Evolutionary conservation across 2,888 invertebrate species (phyloP), one percentile per base, ranked within the genome.

Genomic region (Perithous albicinctus): DNA sequence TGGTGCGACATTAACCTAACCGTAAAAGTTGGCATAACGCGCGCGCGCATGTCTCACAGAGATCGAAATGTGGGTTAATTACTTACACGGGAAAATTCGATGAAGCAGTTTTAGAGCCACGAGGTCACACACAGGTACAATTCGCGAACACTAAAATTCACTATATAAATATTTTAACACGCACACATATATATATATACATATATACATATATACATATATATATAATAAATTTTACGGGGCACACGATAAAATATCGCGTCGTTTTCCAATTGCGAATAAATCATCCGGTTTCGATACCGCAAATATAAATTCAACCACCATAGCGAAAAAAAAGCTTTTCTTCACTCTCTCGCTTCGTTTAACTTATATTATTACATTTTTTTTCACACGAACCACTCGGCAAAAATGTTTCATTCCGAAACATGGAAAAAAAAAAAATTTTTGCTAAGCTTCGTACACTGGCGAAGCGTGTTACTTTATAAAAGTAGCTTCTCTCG

Each of bases 41-140:
- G 72, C 56, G 41, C 72, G 72, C 72, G 59, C 72, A 75, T 75
- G 32, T 32, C 59, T n/a, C 20, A 48, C n/a, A n/a, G n/a, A n/a
- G n/a, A n/a, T 23, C 26, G 48, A 78, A 80, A 84, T 82, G 67
- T 84, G 72, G 82, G 82, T 84, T 84, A 82, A 84, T 84, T 80
- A 82, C 82, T 80, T 80, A 76, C 77, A 51, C n/a, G 66, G 63
- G n/a, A 66, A 84, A 75, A 82, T 80, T 80, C 80, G 82, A 82
- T 82, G 77, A 63, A 81, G 64, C 75, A 78, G 66, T 78, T n/a
- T n/a, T 63, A 15, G 74, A 70, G 38, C 12, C 63, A 61, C 82
- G 80, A 78, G 79, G 70, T 82, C 74, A 78, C 70, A 51, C 74
- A 78, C 70, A 51, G 20, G 54, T 69, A 29, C 41, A 41, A 59